Base-by-base conservation (phyloP, 2,113 vertebrate genomes). In the Gadus chalcogrammus region DNA sequence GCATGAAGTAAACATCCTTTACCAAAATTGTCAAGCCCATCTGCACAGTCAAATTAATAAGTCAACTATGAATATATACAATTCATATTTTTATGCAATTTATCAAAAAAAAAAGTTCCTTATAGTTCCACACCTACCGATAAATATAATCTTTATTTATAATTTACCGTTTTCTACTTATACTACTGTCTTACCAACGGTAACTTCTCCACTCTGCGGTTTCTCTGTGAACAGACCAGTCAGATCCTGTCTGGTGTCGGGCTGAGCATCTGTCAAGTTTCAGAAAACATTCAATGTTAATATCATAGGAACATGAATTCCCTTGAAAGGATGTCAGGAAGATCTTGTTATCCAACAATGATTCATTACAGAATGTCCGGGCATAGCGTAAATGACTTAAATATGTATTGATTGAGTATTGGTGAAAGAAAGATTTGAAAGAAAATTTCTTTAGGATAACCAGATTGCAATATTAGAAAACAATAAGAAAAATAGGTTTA, bases 151-250 rank as follows among this genome's bases (percentile, higher is more conserved):
- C 42, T 48, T 48, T 48, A 48, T 48, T 1, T 13, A 48, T 48
- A 1, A 48, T 48, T 9, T 48, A 48, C 8, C 13, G 42, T 35
- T 11, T 11, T 48, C 13, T 48, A 9, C 0, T 1, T 48, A 48
- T 15, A 28, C 64, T 6, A 35, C 27, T 16, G 15, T n/a, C 96
- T 94, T 77, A 98, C 97, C 97, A 1, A 90, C 88, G 3, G 93
- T 92, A 79, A 99, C 94, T 79, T 97, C 95, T 53, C 95, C 95
- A 60, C 94, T 94, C 72, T 94, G 90, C 0, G 97, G 97, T 77
- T 93, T 93, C 70, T 86, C 91, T 83, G 97, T 85, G 70, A 99
- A 99, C 56, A 99, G 92, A 15, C 97, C 95, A 0, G 93, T 95
- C 31, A 94, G 91, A 71, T 96, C 96, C 75, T 88, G 83, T 65